Base-by-base conservation (phyloP, 2,888 invertebrate species). In the Drosophila macrospina region DNA sequence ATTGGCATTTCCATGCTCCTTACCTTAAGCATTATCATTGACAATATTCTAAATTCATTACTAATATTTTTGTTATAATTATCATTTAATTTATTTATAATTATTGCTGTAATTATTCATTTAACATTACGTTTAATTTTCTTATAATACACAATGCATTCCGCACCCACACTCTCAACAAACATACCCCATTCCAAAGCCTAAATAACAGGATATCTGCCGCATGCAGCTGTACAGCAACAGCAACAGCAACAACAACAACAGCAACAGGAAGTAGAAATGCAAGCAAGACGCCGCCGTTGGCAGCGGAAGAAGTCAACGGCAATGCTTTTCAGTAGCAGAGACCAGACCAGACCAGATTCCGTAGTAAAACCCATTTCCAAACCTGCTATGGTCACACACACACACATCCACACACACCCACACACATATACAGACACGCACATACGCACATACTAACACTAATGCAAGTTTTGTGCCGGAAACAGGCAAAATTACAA, bases 401-500 rank as follows among this genome's bases (percentile, higher is more conserved):
- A 52, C 32, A 65, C 56, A 48, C 61, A 55, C 30, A 39, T n/a
- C n/a, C n/a, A n/a, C 59, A 61, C 24, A 42, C 26, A 67, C 50
- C 11, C 48, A 36, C 51, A 26, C 47, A 44, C 4, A 26, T 41
- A 37, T 44, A 39, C 26, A 37, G 36, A 32, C 41, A 7, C 20
- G 15, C 42, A 32, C 13, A 37, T 34, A 51, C 56, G 39, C 51
- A 34, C 45, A 45, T 44, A 55, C 50, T 7, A 59, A 69, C 78
- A 88, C 89, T 87, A 90, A 89, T 89, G 83, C 83, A 89, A 90
- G 90, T 88, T 85, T 90, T 90, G 89, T 78, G 86, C 87, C 82
- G 90, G 90, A 91, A 91, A 90, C 91, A 89, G 86, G 90, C 82
- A 85, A 91, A 91, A 91, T 91, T 90, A 91, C 91, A 90, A 91